Evolutionary conservation across 2,888 invertebrate genomes (phyloP).

Genomic region (Calephelis perditalis): DNA sequence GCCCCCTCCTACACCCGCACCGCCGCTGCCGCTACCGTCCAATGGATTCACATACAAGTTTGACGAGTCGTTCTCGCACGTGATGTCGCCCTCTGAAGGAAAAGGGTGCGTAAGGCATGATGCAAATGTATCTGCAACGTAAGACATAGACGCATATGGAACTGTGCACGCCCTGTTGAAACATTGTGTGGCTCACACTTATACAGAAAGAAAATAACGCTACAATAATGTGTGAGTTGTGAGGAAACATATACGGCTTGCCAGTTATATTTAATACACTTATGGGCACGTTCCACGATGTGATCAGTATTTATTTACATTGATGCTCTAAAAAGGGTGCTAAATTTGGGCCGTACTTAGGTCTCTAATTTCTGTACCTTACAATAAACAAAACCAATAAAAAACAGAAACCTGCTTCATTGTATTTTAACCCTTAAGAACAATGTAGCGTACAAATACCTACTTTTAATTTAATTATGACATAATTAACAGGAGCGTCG

Average conservation of each 20-base stretch:
- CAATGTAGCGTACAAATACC: too few relatives aligned
- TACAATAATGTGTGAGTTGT: conserved; percentile 6
- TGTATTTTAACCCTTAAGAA: too few relatives aligned
- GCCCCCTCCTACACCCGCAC: conserved; percentile 42
- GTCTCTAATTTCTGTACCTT: too few relatives aligned
- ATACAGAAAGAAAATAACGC: conserved; percentile 24
- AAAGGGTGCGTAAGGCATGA: conserved; percentile 98
- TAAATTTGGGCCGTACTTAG: conserved; percentile 1
- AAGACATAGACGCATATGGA: conserved; percentile 74
- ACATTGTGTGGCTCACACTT: conserved; percentile 36
- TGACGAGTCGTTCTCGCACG: conserved; percentile 84
- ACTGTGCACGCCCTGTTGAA: conserved; percentile 47
- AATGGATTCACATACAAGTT: conserved; percentile 93
- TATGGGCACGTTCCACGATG: conserved; percentile 13
- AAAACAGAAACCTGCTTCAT: too few relatives aligned
- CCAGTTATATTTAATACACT: conserved; percentile 5
- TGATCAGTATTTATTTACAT: conserved; percentile 7
- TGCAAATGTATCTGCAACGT: conserved; percentile 95
- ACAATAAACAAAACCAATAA: too few relatives aligned
- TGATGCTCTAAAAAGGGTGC: background rate
- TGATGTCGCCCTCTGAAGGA: conserved; percentile 89
- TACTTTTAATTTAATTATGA: too few relatives aligned
- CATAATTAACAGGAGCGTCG: too few relatives aligned
- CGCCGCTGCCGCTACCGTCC: conserved; percentile 80
- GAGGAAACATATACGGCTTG: conserved; percentile 3